These are phyloP conservation scores for Aptenodytes patagonicus DNA, from an alignment of 2,113 vertebrate genomes.

Conservation along the genomic window DNA sequence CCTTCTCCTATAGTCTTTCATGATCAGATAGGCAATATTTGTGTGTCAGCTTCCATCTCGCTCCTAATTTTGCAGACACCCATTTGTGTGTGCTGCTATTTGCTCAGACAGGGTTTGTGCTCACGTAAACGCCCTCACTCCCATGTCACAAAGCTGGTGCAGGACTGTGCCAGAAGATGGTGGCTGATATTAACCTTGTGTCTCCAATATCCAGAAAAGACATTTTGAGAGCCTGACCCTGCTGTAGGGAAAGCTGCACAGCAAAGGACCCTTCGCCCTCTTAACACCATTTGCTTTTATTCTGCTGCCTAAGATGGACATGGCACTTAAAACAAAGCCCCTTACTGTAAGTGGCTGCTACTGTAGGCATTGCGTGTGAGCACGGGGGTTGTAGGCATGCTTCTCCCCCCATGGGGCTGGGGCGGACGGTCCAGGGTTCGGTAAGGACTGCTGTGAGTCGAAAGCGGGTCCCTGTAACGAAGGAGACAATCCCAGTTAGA, in stretches of 20 bases:
- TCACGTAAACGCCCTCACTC: background rate
- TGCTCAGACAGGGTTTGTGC: background rate
- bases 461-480: slow-evolving; percentile 77
- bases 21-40: background rate
- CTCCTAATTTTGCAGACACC: background rate
- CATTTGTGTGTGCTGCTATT: background rate
- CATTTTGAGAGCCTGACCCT: background rate
- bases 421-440: slow-evolving; percentile 78
- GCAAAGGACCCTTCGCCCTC: background rate
- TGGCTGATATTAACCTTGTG: background rate
- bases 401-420: slow-evolving; percentile 82
- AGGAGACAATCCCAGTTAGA: slow-evolving; percentile 35
- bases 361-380: slow-evolving; percentile 93
- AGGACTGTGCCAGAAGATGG: background rate
- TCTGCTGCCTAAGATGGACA: fast-evolving
- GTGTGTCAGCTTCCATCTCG: background rate
- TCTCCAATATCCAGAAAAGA: background rate
- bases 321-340: fast-evolving
- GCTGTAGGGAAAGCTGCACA: fast-evolving
- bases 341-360: slow-evolving; percentile 93
- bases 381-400: slow-evolving; percentile 93
- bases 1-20: background rate
- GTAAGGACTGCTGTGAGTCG: slow-evolving; percentile 86
- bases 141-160: background rate
- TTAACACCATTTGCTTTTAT: background rate